Conservation (phyloP, 2,113 vertebrate genomes). For the Lampris megalopsis region DNA sequence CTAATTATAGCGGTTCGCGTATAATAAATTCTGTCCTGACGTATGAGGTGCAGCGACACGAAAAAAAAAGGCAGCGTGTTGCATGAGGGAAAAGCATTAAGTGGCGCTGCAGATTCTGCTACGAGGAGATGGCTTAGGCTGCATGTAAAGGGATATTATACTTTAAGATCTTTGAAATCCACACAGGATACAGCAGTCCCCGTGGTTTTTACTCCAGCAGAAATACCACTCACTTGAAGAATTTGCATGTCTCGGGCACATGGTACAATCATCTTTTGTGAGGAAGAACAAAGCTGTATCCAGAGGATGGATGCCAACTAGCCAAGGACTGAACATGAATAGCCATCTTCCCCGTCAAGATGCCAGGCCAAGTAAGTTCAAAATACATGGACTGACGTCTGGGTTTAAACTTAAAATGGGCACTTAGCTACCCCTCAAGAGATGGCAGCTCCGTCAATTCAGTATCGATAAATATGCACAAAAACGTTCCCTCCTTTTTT, state of each 20-base stretch:
- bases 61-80: constrained; percentile 61
- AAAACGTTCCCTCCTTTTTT: no score
- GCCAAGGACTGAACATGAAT: no score
- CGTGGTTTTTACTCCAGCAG: neutral
- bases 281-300: no score
- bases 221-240: constrained; percentile 6
- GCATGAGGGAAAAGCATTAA: constrained; percentile 61
- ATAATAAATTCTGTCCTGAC: constrained; percentile 77
- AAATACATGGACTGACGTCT: no score
- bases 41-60: constrained; percentile 61
- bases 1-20: constrained; percentile 74
- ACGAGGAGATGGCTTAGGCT: constrained; percentile 3
- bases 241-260: neutral
- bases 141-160: constrained; percentile 29
- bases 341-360: no score
- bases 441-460: no score
- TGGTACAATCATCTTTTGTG: no score
- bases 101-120: constrained; percentile 34
- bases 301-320: no score
- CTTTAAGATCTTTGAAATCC: constrained; percentile 15
- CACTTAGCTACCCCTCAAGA: no score
- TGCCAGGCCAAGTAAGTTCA: no score
- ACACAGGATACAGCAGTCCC: constrained; percentile 8
- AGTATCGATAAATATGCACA: no score
- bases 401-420: no score